phyloP scores from a whole-genome alignment of 2,888 invertebrate genomes.

The Tiliacea aurago region DNA sequence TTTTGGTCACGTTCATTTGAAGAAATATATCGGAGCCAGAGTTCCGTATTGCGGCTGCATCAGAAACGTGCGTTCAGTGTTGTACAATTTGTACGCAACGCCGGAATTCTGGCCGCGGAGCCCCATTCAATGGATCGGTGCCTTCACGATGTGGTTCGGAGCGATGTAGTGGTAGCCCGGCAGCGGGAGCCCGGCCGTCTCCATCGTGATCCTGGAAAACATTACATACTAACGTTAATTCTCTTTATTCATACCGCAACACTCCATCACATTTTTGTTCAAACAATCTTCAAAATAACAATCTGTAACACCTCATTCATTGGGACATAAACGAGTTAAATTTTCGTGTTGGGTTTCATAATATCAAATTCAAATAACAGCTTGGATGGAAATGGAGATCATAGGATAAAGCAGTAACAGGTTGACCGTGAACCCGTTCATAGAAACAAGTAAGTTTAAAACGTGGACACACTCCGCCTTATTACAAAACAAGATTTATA shows the following conservation, averaged over 20 bases:
- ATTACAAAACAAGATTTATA: too few relatives aligned
- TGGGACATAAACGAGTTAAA: slow-evolving; percentile 55
- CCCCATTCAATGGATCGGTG: slow-evolving; percentile 95
- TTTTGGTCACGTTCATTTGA: slow-evolving; percentile 83
- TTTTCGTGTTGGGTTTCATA: slow-evolving; percentile 48
- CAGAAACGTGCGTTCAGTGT: slow-evolving; percentile 71
- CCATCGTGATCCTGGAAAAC: slow-evolving; percentile 97
- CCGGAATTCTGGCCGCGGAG: slow-evolving; percentile 80
- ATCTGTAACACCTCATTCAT: slow-evolving; percentile 62
- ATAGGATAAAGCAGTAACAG: slow-evolving; percentile 66
- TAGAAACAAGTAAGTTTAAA: slow-evolving; percentile 53
- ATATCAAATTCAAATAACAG: slow-evolving; percentile 65
- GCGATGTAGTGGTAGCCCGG: slow-evolving; percentile 98
- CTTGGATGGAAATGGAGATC: slow-evolving; percentile 74
- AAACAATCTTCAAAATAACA: slow-evolving; percentile 50
- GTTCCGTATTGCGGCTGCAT: slow-evolving; percentile 80
- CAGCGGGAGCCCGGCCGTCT: slow-evolving; percentile 97
- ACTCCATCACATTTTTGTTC: slow-evolving; percentile 9
- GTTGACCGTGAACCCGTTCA: slow-evolving; percentile 54
- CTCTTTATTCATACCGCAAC: background rate
- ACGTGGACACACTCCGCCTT: slow-evolving; percentile 78
- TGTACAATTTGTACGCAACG: slow-evolving; percentile 76
- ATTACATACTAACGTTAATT: slow-evolving; percentile 34
- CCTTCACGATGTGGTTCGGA: slow-evolving; percentile 97
- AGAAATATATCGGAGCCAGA: slow-evolving; percentile 86